Evolutionary conservation across 2,797 vertebrate species (phyloP).

Genomic region (Scomberomorus guttatus): DNA sequence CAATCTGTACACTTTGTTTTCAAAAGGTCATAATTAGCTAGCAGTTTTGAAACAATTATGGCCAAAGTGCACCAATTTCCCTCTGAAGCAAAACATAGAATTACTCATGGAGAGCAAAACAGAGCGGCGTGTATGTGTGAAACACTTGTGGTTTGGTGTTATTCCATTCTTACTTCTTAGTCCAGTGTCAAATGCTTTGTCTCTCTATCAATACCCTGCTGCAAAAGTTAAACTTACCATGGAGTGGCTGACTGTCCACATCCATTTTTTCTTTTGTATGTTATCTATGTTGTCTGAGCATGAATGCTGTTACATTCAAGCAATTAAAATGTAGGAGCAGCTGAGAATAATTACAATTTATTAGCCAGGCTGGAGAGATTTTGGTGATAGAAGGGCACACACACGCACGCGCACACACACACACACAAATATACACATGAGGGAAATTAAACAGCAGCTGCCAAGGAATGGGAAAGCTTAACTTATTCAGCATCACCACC

Average conservation of each 20-base stretch:
- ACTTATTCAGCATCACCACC: constrained; percentile 54
- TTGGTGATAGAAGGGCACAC: constrained; percentile 32
- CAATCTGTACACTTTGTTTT: constrained; percentile 79
- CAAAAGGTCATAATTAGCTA: constrained; percentile 81
- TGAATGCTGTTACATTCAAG: constrained; percentile 28
- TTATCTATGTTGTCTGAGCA: constrained; percentile 11
- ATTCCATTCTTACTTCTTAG: constrained; percentile 45
- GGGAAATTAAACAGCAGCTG: constrained; percentile 72
- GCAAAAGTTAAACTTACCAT: constrained; percentile 30
- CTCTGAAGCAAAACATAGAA: constrained; percentile 74
- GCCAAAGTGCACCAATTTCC: constrained; percentile 81
- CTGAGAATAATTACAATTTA: constrained; percentile 65
- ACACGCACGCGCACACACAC: neutral
- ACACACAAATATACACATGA: neutral
- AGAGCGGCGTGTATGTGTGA: constrained; percentile 66
- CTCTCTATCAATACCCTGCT: constrained; percentile 25
- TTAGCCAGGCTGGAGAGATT: constrained; percentile 40
- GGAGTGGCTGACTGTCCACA: constrained; percentile 4
- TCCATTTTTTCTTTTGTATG: neutral
- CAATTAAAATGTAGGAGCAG: constrained; percentile 52
- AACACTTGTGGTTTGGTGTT: constrained; percentile 63
- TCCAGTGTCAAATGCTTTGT: constrained; percentile 54
- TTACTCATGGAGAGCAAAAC: constrained; percentile 66
- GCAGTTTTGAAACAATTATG: constrained; percentile 81
- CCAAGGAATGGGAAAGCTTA: constrained; percentile 45